These are phyloP conservation scores for Channa striata DNA, from an alignment of 2,797 vertebrate genomes.

Conservation along the genomic window DNA sequence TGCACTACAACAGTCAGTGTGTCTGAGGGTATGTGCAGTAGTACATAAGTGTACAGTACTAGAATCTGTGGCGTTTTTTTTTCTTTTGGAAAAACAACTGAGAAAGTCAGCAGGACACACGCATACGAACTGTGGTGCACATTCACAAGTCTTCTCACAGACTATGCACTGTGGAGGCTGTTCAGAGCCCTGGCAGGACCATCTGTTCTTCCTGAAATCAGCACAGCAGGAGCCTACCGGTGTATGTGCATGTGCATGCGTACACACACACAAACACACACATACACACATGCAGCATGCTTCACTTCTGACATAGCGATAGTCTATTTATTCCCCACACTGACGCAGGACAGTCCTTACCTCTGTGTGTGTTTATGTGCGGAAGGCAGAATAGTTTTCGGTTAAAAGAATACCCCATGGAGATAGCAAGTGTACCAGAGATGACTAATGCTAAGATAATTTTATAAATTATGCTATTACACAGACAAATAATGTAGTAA, in stretches of 20 bases:
- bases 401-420: slow-evolving; percentile 13
- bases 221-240: slow-evolving; percentile 67
- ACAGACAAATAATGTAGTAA: too few relatives aligned
- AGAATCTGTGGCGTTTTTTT: slow-evolving; percentile 12
- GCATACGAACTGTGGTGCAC: slow-evolving; percentile 33
- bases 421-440: slow-evolving; percentile 5
- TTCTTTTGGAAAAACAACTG: slow-evolving; percentile 38
- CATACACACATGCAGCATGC: slow-evolving; percentile 55
- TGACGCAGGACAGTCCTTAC: slow-evolving; percentile 62
- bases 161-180: slow-evolving; percentile 51
- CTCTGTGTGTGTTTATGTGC: slow-evolving; percentile 5
- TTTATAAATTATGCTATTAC: too few relatives aligned
- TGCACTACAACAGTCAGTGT: slow-evolving; percentile 43
- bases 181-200: slow-evolving; percentile 65
- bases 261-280: slow-evolving; percentile 23
- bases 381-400: slow-evolving; percentile 10
- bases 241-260: background rate
- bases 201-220: slow-evolving; percentile 80
- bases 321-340: slow-evolving; percentile 72
- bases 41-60: slow-evolving; percentile 10
- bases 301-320: slow-evolving; percentile 65
- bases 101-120: slow-evolving; percentile 37
- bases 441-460: background rate
- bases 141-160: slow-evolving; percentile 57
- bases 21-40: slow-evolving; percentile 1